phyloP scores from a whole-genome alignment of 2,888 invertebrate species.

The Mythimna albipuncta region DNA sequence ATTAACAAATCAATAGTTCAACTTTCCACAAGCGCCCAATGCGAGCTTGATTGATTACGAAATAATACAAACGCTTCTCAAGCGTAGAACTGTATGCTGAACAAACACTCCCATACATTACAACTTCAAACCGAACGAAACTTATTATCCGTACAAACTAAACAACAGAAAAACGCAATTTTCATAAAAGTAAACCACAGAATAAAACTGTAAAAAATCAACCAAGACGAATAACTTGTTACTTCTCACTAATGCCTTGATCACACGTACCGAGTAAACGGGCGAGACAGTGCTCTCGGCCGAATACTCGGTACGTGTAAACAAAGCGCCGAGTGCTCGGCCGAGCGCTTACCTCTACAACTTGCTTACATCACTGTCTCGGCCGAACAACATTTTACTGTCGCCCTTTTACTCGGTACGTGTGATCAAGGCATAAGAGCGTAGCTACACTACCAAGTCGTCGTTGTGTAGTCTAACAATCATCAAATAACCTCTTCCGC shows the following conservation, averaged over 20 bases:
- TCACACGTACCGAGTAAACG: too few species aligned
- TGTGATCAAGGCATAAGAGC: too few species aligned
- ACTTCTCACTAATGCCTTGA: constrained; percentile 22
- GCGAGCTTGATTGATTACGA: constrained; percentile 14
- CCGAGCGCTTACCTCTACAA: too few species aligned
- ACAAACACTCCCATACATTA: constrained; percentile 43
- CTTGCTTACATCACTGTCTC: too few species aligned
- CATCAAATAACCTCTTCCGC: too few species aligned
- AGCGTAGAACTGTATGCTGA: constrained; percentile 20
- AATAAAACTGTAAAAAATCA: constrained; percentile 43
- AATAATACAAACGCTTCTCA: constrained; percentile 12
- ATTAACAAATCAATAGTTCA: neutral
- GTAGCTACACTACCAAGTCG: too few species aligned
- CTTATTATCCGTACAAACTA: constrained; percentile 45
- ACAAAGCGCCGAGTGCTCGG: too few species aligned
- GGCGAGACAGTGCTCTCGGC: too few species aligned
- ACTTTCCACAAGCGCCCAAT: neutral
- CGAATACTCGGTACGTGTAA: too few species aligned
- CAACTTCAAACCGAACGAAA: constrained; percentile 44
- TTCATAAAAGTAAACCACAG: constrained; percentile 39
- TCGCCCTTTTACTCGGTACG: too few species aligned
- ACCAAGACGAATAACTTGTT: constrained; percentile 60
- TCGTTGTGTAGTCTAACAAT: too few species aligned
- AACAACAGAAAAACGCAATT: constrained; percentile 62
- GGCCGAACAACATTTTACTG: too few species aligned